Evolutionary conservation across 2,888 invertebrate species (phyloP), one percentile per base, ranked within the genome.

Genomic region (Tinea trinotella): DNA sequence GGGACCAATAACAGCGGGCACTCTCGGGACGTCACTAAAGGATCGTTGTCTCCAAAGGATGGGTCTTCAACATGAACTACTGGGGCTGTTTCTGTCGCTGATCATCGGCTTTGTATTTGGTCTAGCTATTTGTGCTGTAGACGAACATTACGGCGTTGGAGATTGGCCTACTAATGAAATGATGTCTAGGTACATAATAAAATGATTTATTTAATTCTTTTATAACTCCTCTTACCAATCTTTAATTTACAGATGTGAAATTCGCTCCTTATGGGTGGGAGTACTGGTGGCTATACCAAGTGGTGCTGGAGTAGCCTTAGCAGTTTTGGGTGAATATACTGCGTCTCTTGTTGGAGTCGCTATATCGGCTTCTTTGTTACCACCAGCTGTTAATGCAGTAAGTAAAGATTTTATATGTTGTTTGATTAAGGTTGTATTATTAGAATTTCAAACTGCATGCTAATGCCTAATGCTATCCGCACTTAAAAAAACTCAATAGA

Each of bases 281-380:
- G 83, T 90, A 3, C 76, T 93, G 30, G 89, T 93, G n/a, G 94
- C 94, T 0, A 71, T 93, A 20, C 90, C 93, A 0, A 93, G 93
- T 0, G 94, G 94, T 0, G 92, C 92, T 0, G 93, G 92, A 0
- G 93, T 93, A 4, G 93, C 93, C 0, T 76, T 94, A 50, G 92
- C 92, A 1, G 88, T 94, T 9, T 76, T 94, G n/a, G 92, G 93
- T 30, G 93, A 92, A 55, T 92, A 94, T 71, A 89, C 92, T 3
- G 91, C 92, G 0, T 93, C 93, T 0, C 75, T 94, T 5, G 93
- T 93, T 0, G 94, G 94, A 3, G 94, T 94, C 3, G 94, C 94
- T 3, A 94, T 94, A 62, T 94, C 94, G 0, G 93, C 93, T 0
- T 93, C 94, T 0, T 72, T 94, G 12, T 76, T 94, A 56, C 94